Evolutionary conservation across 1,140 invertebrate species (phyloP), one percentile per base, ranked within the genome.

Genomic region (Drosophila erecta): DNA sequence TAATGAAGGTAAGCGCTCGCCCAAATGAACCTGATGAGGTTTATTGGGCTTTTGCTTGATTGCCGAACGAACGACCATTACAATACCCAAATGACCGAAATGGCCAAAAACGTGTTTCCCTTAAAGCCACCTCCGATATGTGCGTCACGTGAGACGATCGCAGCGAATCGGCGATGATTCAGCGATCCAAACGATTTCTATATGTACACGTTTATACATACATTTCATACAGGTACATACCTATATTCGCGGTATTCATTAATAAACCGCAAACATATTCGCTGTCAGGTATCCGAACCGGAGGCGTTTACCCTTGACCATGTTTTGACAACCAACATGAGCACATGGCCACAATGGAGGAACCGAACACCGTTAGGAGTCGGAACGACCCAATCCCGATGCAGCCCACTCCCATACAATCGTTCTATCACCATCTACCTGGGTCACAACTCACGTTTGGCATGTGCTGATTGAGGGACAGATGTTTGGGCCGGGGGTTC

Each of bases 261-360:
- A 62, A 61, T 50, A 54, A 70, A 62, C 47, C 58, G 30, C 35
- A 27, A 62, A 56, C 54, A 77, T 43, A 69, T 65, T 59, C 55
- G 60, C 27, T 20, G 56, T 64, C 55, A 44, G 40, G 24, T 27
- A 37, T 38, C 24, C 35, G 8, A 33, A 27, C 50, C 33, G 55
- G 38, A 57, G 56, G 44, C 54, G 38, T 50, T 64, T 83, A 80
- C 61, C 84, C 83, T 87, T 87, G 83, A 83, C 84, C 75, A 83
- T 86, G 62, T 86, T 87, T 87, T 67, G 79, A 81, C 69, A 87
- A 27, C 37, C 53, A 11, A 38, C 55, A 40, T 35, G 24, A 33
- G 14, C 65, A 49, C 61, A 53, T 49, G 78, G 65, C 4, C 58
- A 43, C 50, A 27, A n/a, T 12, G 22, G 44, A 15, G 2, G 4